Evolutionary conservation across 1,140 invertebrate species (phyloP).

Genomic region (Watersipora subatra): DNA sequence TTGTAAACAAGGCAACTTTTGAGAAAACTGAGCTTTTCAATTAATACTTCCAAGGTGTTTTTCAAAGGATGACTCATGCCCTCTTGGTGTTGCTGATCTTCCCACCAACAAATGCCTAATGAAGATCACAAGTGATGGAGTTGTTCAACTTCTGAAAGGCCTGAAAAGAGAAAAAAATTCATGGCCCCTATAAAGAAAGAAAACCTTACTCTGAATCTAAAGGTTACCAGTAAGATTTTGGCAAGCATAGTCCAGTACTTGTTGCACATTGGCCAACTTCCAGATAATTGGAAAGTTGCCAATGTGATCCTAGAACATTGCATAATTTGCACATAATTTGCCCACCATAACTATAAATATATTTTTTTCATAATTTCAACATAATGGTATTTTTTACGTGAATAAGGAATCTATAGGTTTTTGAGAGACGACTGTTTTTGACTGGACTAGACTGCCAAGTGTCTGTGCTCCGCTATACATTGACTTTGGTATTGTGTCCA

Average conservation of each 20-base stretch:
- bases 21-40: background rate
- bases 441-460: too few relatives aligned
- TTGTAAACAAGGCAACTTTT: background rate
- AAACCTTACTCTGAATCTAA: background rate
- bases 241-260: background rate
- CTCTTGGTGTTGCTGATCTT: background rate
- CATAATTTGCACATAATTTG: too few relatives aligned
- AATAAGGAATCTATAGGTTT: too few relatives aligned
- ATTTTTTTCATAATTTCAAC: too few relatives aligned
- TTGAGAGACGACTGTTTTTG: too few relatives aligned
- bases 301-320: too few relatives aligned
- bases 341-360: too few relatives aligned
- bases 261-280: background rate
- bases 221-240: background rate
- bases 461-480: too few relatives aligned
- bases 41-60: background rate
- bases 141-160: background rate
- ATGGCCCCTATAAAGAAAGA: background rate
- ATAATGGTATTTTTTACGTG: too few relatives aligned
- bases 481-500: too few relatives aligned
- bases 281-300: background rate
- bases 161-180: background rate
- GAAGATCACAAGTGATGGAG: background rate
- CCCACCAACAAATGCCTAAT: background rate
- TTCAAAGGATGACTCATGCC: background rate